Percentiles rank a stretch among this genome's conserved stretches.
Conservation (phyloP, 2,888 invertebrate genomes). For the Orchesella flavescens region DNA sequence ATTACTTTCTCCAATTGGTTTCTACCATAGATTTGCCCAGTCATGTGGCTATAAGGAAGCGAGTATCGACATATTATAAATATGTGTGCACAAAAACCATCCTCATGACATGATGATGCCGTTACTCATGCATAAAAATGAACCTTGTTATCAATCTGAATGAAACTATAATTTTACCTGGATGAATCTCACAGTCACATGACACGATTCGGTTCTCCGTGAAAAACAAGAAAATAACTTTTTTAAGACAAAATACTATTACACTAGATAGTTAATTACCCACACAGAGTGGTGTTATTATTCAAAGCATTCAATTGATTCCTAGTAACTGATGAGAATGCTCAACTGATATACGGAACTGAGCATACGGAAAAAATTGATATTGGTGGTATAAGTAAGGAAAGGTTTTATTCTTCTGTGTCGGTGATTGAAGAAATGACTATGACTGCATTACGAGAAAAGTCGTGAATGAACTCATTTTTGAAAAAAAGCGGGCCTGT, state of each 20-base stretch:
- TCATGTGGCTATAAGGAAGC: no score
- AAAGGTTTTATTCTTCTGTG: conserved; percentile 53
- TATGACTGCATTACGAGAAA: conserved; percentile 20
- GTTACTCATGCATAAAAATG: no score
- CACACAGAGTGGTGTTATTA: conserved; percentile 6
- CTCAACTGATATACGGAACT: conserved; percentile 58
- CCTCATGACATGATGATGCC: no score
- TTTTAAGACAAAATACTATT: conserved; percentile 8
- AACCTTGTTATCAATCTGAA: no score
- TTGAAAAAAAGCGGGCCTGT: conserved; percentile 44
- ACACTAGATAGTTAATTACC: conserved; percentile 1
- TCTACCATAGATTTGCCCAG: no score
- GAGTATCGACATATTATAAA: no score
- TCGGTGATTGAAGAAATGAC: conserved; percentile 11
- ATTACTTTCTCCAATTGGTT: no score
- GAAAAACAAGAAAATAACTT: no score
- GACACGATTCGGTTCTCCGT: no score
- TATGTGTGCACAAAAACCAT: no score
- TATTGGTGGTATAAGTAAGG: conserved; percentile 25
- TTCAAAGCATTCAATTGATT: conserved; percentile 51
- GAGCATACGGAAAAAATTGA: conserved; percentile 33
- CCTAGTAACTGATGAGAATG: conserved; percentile 62
- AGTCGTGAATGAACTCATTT: conserved; percentile 37
- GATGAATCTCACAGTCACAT: conserved; percentile 50
- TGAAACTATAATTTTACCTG: conserved; percentile 4